phyloP scores from a whole-genome alignment of 2,888 invertebrate species.

The Laspeyria flexula region DNA sequence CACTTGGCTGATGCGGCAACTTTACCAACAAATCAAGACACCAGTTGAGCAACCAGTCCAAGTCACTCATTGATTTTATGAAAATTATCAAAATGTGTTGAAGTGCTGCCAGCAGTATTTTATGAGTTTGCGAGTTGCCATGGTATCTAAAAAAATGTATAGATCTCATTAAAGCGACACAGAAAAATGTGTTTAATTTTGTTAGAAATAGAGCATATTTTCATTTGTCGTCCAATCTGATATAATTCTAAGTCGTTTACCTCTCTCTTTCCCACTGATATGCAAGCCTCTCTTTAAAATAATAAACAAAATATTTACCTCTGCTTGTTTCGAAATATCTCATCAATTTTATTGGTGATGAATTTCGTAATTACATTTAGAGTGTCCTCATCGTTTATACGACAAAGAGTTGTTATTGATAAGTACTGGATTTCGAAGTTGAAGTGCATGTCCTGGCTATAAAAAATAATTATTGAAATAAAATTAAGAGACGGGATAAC shows the following conservation, averaged over 20 bases:
- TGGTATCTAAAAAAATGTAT: slow-evolving; percentile 50
- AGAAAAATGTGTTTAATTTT: no score
- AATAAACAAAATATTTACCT: slow-evolving; percentile 45
- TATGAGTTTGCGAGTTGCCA: slow-evolving; percentile 71
- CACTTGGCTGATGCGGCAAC: slow-evolving; percentile 74
- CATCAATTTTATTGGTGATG: slow-evolving; percentile 63
- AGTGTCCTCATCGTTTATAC: slow-evolving; percentile 53
- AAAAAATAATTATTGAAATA: slow-evolving; percentile 28
- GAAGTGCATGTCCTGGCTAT: slow-evolving; percentile 62
- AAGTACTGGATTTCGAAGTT: slow-evolving; percentile 67
- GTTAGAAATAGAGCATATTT: no score
- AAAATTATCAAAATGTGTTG: slow-evolving; percentile 65
- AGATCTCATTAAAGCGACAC: background rate
- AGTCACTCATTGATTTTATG: slow-evolving; percentile 48
- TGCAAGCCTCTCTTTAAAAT: no score
- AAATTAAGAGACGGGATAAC: no score
- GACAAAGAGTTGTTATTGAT: slow-evolving; percentile 56
- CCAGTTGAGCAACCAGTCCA: slow-evolving; percentile 57
- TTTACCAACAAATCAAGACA: slow-evolving; percentile 64
- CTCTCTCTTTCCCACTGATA: no score
- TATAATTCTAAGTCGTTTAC: no score
- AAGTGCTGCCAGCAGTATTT: slow-evolving; percentile 63
- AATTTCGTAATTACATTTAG: slow-evolving; percentile 53
- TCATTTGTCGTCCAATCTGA: no score
- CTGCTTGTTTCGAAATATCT: slow-evolving; percentile 65